Evolutionary conservation across 2,113 vertebrate species (phyloP).

Genomic region (Recurvirostra avosetta): DNA sequence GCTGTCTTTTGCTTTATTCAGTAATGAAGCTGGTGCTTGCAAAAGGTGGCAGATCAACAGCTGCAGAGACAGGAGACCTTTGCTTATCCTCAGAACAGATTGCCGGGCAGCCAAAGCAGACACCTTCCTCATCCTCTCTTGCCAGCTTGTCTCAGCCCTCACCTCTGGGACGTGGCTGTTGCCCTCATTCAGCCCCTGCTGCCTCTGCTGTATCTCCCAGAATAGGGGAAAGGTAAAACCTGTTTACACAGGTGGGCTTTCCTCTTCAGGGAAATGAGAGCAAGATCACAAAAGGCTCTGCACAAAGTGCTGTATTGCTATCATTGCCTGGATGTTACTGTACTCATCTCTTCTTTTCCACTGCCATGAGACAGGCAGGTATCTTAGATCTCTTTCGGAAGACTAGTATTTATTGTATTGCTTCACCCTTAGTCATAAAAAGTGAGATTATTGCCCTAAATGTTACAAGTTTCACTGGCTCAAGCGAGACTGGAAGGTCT

Average conservation of each 20-base stretch:
- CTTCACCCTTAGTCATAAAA: background rate
- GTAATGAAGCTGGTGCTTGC: background rate
- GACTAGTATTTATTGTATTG: background rate
- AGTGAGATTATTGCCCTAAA: background rate
- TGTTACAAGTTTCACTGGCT: background rate
- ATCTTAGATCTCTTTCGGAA: background rate
- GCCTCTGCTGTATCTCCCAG: background rate
- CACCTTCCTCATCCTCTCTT: background rate
- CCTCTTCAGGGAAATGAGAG: background rate
- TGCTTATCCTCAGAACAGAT: background rate
- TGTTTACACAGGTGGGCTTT: background rate
- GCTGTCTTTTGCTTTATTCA: background rate
- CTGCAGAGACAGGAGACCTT: background rate
- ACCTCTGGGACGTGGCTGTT: rapidly evolving
- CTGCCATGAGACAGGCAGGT: background rate
- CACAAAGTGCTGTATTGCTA: background rate
- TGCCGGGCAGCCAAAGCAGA: background rate
- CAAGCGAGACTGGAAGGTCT: background rate
- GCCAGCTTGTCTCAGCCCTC: background rate
- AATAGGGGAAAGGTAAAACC: background rate
- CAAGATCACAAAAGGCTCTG: background rate
- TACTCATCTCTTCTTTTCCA: background rate
- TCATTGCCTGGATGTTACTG: background rate
- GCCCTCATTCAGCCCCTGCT: background rate
- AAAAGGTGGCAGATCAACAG: background rate